Base-by-base conservation (phyloP, 2,888 invertebrate genomes). In the Tachystola acroxantha region DNA sequence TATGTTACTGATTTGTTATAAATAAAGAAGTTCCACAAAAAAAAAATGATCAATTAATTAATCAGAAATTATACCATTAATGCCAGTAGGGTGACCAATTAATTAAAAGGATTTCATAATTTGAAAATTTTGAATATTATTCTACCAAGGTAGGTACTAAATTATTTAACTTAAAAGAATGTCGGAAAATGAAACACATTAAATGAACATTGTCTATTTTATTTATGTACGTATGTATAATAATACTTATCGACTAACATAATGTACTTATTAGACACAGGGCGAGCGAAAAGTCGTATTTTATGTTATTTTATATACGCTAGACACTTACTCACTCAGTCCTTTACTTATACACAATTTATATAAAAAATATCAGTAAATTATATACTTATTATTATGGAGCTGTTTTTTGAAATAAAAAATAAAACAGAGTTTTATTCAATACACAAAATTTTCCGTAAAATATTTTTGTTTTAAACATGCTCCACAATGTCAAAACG, bases 201-300 rank as follows among this genome's bases (percentile, higher is more conserved):
- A 33, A 45, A 11, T 67, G 78, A 85, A 84, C 84, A 84, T 80
- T 81, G 77, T 76, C 81, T 85, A 84, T 82, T 78, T 78, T 80
- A 81, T 77, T 40, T 22, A 36, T 78, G 70, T 77, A 74, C 76
- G 10, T 35, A 75, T 74, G 62, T 77, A 72, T 77, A 62, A 58
- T 77, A 80, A 77, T 76, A 72, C 81, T 81, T 84, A 78, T 30
- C 57, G 37, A 55, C 63, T 70, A 72, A 50, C 47, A 48, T 68
- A 64, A 50, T 57, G 55, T 53, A 60, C 62, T n/a, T n/a, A n/a
- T n/a, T 70, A 69, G 50, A 63, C 54, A 59, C 47, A 39, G 56
- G 58, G 57, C 66, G 63, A 64, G 58, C 58, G 51, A 45, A 42
- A 41, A 46, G 36, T 45, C 36, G 47, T 49, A 49, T 39, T 47